Percentiles rank a stretch among this genome's conserved stretches.
These are phyloP conservation scores for Actenoides hombroni DNA, from an alignment of 2,113 vertebrate genomes.

Conservation along the genomic window DNA sequence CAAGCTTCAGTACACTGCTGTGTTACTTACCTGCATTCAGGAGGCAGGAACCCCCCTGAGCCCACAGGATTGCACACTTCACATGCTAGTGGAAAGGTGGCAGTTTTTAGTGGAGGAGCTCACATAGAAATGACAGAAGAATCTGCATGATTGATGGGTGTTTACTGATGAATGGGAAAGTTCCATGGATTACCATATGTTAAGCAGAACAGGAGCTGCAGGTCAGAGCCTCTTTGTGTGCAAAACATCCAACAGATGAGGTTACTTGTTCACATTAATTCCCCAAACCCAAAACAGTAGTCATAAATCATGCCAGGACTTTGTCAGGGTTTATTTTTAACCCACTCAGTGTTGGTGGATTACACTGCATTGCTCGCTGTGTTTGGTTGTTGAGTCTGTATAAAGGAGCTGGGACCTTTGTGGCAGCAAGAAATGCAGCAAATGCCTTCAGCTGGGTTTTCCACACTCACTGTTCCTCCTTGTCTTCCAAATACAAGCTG, in stretches of 20 bases:
- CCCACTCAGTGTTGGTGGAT: not conserved
- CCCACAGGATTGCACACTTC: not conserved
- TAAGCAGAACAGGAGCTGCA: not conserved
- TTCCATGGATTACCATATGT: not conserved
- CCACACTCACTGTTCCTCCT: not conserved
- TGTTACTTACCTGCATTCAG: not conserved
- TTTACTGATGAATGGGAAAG: not conserved
- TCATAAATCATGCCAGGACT: not conserved
- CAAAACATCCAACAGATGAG: not conserved
- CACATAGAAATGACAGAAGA: not conserved
- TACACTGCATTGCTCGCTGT: not conserved
- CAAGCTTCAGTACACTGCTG: not conserved
- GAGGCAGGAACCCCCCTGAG: not conserved
- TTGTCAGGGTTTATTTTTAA: not conserved
- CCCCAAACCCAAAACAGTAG: not conserved
- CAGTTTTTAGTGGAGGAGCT: not conserved
- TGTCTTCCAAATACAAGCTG: not conserved
- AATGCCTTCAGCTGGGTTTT: not conserved
- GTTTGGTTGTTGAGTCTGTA: not conserved
- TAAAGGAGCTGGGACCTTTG: not conserved
- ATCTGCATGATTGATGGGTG: not conserved
- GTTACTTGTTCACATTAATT: not conserved
- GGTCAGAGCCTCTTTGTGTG: not conserved
- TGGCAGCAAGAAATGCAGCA: not conserved
- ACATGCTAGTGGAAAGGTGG: not conserved